Conservation (phyloP, 2,888 invertebrate genomes). For the Tricholauxania praeusta region DNA sequence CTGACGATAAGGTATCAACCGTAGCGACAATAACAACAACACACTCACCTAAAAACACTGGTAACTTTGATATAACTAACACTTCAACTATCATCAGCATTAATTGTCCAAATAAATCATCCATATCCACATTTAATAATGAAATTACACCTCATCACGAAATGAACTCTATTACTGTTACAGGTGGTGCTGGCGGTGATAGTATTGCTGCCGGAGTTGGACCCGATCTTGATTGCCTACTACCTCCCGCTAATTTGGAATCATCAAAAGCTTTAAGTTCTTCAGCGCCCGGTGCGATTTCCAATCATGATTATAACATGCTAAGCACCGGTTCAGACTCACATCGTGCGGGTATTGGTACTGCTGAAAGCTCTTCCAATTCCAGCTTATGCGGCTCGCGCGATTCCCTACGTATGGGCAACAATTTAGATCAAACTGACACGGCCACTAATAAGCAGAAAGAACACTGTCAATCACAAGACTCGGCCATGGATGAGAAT, state of each 20-base stretch:
- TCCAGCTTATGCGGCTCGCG: constrained; percentile 50
- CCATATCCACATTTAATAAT: constrained; percentile 49
- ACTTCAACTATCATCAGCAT: constrained; percentile 46
- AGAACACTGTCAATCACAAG: constrained; percentile 69
- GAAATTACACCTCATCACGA: constrained; percentile 42
- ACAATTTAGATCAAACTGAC: constrained; percentile 19
- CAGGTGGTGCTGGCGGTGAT: constrained; percentile 49
- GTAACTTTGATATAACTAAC: constrained; percentile 55
- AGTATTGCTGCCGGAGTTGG: constrained; percentile 50
- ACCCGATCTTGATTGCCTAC: constrained; percentile 59
- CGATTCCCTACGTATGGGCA: constrained; percentile 46
- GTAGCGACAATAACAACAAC: constrained; percentile 16
- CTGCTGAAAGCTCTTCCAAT: constrained; percentile 42
- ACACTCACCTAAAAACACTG: constrained; percentile 60
- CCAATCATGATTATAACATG: constrained; percentile 63
- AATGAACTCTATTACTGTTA: constrained; percentile 39
- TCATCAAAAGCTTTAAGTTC: constrained; percentile 81
- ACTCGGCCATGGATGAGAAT: constrained; percentile 73
- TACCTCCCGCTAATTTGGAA: constrained; percentile 71
- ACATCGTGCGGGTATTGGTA: constrained; percentile 32
- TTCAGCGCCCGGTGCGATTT: constrained; percentile 89
- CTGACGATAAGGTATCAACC: constrained; percentile 56
- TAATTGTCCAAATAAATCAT: constrained; percentile 48
- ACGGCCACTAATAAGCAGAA: constrained; percentile 40
- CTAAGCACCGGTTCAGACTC: constrained; percentile 44